Conservation (phyloP, 2,888 invertebrate genomes). For the Bimastos eiseni region DNA sequence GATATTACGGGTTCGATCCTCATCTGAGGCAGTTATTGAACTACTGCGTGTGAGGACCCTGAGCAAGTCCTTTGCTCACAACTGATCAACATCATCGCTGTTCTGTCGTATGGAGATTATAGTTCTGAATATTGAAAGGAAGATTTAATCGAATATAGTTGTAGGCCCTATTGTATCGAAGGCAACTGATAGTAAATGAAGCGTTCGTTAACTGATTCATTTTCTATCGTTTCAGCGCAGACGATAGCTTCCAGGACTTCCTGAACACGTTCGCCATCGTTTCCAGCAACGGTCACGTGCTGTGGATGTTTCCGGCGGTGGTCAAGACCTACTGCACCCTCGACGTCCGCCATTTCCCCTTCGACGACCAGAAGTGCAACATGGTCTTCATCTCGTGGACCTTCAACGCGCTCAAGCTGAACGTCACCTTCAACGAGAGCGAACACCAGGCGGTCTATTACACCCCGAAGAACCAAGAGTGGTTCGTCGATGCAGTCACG, state of each 20-base stretch:
- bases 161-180: no score
- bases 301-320: constrained; percentile 65
- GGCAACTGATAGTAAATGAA: background rate
- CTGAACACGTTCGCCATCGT: constrained; percentile 64
- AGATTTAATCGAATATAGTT: no score
- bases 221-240: constrained; percentile 40
- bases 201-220: background rate
- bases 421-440: constrained; percentile 43
- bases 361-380: constrained; percentile 64
- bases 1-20: no score
- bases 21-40: no score
- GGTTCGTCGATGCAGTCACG: constrained; percentile 27
- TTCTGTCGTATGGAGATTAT: no score
- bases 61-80: no score
- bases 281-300: constrained; percentile 63
- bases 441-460: constrained; percentile 63
- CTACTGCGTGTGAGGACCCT: no score
- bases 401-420: constrained; percentile 62
- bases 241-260: constrained; percentile 48
- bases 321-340: constrained; percentile 64
- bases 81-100: no score
- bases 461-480: constrained; percentile 77
- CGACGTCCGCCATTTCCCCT: constrained; percentile 65
- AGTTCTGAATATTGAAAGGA: no score
- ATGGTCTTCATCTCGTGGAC: constrained; percentile 66